Evolutionary conservation across 1,140 invertebrate species (phyloP), one percentile per base, ranked within the genome.

Genomic region (Drosophila ficusphila): DNA sequence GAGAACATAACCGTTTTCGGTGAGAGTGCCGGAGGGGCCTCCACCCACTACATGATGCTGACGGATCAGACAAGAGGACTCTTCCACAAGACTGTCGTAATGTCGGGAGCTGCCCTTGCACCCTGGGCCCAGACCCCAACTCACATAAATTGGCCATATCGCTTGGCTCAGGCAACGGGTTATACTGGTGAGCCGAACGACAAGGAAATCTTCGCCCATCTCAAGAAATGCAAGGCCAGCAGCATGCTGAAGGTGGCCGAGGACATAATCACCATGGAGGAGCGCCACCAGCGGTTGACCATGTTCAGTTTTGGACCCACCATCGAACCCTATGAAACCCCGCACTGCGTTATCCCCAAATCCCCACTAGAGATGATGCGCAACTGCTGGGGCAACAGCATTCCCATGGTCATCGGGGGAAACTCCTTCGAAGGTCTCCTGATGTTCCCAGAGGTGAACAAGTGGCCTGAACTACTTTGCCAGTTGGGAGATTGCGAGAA

Each of bases 1-100:
- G 76, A 92, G 3, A 92, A 90, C n/a, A 90, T 93, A 4, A 92
- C 93, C 0, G 56, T 93, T 0, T 90, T 92, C 48, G 93, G 93
- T 3, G 91, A 92, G 54, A 92, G 92, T 38, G 92, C 93, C 0
- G 93, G 93, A 0, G 92, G 76, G 9, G 92, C 89, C 2, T 92
- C 91, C 14, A 91, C 92, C 0, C 92, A 93, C n/a, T 93, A 94
- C 69, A 94, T 95, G 79, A 91, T 94, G 58, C 64, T 96, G 2
- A 94, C 92, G 75, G 85, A 90, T 21, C 81, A 89, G 54, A 56
- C 91, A 11, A 82, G 65, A 91, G 92, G 92, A 44, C 73, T 92
- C 16, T 92, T 92, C 49, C 90, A 92, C 62, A 91, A 91, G 58
- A 85, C 88, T 3, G 89, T 92, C 11, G 60, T 90, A 0, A 92